Base-by-base conservation (phyloP, 2,113 vertebrate species). In the Pantherophis guttatus region DNA sequence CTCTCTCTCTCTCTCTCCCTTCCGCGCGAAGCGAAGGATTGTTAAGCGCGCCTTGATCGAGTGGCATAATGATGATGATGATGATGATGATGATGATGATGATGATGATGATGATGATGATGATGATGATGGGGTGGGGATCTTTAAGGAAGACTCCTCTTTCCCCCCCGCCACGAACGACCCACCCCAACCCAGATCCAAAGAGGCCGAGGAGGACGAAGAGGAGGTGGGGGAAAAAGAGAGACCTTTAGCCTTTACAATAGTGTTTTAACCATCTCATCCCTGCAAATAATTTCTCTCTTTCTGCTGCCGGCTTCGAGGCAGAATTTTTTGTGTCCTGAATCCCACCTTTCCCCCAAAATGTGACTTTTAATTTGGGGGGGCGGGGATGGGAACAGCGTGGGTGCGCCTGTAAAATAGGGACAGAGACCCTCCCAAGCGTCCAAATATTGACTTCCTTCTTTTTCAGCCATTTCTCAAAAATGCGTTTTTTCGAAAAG, bases 151-250 rank as follows among this genome's bases (percentile, higher is more conserved):
- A 75, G 15, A 33, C n/a, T 19, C 2, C n/a, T 1, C 70, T 8
- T 1, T 15, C 15, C 15, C n/a, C 70, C 1, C n/a, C n/a, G 15
- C n/a, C 70, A 3, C n/a, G 2, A 17, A 0, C 2, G 6, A 75
- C 70, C n/a, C n/a, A 39, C 1, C 6, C 70, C 15, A 19, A 2
- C 33, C n/a, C 15, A 2, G 2, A 0, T 75, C 33, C n/a, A 75
- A 39, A 75, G 70, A 19, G 70, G 13, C 2, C n/a, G n/a, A 39
- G n/a, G n/a, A 3, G 13, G n/a, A 6, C n/a, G 15, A 65, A 29
- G 1, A 5, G 26, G 12, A 65, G 13, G 23, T 24, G 57, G 8
- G 7, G 23, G 1, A 17, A 8, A 75, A 2, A 39, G 0, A 29
- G 70, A 39, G 6, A 75, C n/a, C 6, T 75, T 39, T 17, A 8